Conservation (phyloP, 2,888 invertebrate species). For the Drosophila fungiperda region DNA sequence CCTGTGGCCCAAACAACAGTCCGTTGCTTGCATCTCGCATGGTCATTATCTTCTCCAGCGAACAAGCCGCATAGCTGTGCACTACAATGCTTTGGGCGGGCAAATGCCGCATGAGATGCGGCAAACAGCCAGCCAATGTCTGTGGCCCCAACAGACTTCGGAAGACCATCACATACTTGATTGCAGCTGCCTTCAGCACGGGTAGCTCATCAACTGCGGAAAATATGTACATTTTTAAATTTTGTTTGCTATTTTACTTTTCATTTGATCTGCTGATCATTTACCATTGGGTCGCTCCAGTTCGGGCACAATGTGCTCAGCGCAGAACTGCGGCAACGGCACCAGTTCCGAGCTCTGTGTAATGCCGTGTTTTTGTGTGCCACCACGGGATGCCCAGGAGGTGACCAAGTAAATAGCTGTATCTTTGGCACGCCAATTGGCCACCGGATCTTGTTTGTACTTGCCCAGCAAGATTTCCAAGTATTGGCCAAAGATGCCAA, state of each 20-base stretch:
- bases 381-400: constrained; percentile 95
- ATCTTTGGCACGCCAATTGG: constrained; percentile 97
- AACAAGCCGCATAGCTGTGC: constrained; percentile 97
- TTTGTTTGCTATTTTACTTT: neutral
- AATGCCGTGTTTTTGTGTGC: constrained; percentile 95
- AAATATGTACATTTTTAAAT: neutral
- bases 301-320: constrained; percentile 94
- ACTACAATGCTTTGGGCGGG: constrained; percentile 93
- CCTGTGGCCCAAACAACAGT: constrained; percentile 87
- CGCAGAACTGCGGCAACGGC: constrained; percentile 94
- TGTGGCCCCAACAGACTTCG: constrained; percentile 94
- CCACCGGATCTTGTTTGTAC: constrained; percentile 90
- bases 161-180: constrained; percentile 98
- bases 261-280: constrained; percentile 13
- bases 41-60: constrained; percentile 94
- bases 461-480: constrained; percentile 88
- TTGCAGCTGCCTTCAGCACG: constrained; percentile 97
- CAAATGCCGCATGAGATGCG: constrained; percentile 92
- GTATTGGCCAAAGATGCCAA: constrained; percentile 94
- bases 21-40: constrained; percentile 88
- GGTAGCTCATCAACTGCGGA: constrained; percentile 92
- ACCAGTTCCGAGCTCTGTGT: constrained; percentile 96
- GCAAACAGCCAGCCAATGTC: constrained; percentile 90
- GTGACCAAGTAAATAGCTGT: constrained; percentile 98
- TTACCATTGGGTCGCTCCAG: constrained; percentile 90